phyloP scores from a whole-genome alignment of 1,140 invertebrate species.

The Lepidurus couesii region DNA sequence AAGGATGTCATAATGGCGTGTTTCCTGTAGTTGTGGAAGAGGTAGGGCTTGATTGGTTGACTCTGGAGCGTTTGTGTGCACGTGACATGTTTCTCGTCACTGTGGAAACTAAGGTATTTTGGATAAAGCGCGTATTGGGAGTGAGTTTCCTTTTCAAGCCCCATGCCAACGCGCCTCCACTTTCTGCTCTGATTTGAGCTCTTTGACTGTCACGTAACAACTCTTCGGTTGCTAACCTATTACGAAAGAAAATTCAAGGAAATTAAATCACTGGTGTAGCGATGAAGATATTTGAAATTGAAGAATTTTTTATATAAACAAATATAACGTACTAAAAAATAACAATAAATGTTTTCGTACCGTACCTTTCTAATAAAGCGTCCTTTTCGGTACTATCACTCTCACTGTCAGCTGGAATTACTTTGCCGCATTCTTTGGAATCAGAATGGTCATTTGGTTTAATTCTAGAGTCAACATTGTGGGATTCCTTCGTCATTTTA shows the following conservation, averaged over 20 bases:
- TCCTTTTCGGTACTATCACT: not conserved
- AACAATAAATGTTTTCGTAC: not conserved
- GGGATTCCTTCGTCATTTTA: too few species aligned
- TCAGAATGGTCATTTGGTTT: too few species aligned
- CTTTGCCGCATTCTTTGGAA: too few species aligned
- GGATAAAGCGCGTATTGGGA: not conserved
- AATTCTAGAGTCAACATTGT: too few species aligned
- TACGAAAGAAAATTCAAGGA: not conserved
- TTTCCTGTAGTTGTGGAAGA: not conserved
- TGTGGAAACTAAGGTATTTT: not conserved
- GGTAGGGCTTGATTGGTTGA: not conserved
- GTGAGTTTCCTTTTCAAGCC: constrained; percentile 7
- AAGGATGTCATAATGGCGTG: too few species aligned
- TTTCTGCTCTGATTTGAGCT: not conserved
- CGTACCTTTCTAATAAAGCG: not conserved
- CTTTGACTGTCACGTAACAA: not conserved
- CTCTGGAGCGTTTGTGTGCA: not conserved
- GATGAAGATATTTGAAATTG: too few species aligned
- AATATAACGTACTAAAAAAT: not conserved
- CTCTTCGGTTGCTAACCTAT: not conserved
- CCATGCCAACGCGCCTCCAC: not conserved
- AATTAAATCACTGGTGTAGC: too few species aligned
- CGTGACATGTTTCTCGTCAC: not conserved
- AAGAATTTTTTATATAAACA: too few species aligned
- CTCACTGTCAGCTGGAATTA: not conserved